Evolutionary conservation across 2,797 vertebrate species (phyloP).

Genomic region (Pyrocephalus nanus): DNA sequence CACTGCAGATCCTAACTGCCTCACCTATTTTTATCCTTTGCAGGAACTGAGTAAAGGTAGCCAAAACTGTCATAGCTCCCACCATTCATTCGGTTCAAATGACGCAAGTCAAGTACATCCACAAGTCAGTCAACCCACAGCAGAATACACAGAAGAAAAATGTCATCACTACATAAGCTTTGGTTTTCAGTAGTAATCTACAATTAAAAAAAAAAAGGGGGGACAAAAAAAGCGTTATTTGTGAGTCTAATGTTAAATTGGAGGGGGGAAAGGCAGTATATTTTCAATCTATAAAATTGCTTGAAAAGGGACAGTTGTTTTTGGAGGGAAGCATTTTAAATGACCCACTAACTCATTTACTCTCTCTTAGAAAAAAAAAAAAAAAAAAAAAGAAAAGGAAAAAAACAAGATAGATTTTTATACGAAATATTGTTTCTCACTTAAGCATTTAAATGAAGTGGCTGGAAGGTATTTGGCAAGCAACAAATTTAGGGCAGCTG

Average conservation of each 20-base stretch:
- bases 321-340: not conserved
- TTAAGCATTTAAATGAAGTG: not conserved
- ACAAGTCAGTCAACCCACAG: not conserved
- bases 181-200: not conserved
- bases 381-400: too few species aligned
- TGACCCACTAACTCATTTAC: not conserved
- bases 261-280: fast-evolving
- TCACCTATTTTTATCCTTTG: not conserved
- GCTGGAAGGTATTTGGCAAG: not conserved
- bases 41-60: not conserved
- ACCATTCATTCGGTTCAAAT: not conserved
- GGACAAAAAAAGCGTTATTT: not conserved
- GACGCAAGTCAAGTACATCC: not conserved
- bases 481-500: not conserved
- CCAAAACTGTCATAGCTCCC: not conserved
- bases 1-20: not conserved
- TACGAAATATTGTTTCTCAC: not conserved
- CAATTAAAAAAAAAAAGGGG: not conserved
- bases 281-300: not conserved
- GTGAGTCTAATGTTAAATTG: not conserved
- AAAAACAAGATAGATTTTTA: not conserved
- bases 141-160: not conserved
- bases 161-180: not conserved
- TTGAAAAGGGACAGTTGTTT: not conserved
- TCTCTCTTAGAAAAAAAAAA: not conserved